Percentiles rank a stretch among this genome's conserved stretches.
phyloP scores from a whole-genome alignment of 2,113 vertebrate genomes.

The Chionodraco myersi region DNA sequence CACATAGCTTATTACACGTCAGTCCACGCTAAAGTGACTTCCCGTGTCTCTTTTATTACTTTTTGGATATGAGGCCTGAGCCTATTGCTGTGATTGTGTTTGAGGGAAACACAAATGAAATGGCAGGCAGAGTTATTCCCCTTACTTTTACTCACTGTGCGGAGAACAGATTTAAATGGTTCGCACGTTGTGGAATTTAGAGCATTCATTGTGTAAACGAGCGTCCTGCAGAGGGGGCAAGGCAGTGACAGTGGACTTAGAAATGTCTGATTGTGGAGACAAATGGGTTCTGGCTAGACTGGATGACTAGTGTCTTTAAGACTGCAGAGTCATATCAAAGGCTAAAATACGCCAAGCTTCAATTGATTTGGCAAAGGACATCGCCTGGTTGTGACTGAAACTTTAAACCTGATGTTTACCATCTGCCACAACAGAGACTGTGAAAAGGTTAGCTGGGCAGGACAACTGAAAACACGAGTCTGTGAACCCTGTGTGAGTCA shows the following conservation, averaged over 20 bases:
- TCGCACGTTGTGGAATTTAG: constrained; percentile 25
- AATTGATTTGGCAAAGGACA: constrained; percentile 27
- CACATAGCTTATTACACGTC: background rate
- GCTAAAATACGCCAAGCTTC: constrained; percentile 21
- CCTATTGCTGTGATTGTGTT: constrained; percentile 37
- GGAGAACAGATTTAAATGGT: constrained; percentile 24
- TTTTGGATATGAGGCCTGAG: background rate
- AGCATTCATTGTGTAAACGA: constrained; percentile 1
- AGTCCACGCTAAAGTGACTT: constrained; percentile 15
- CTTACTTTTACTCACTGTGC: constrained; percentile 7
- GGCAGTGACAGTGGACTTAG: constrained; percentile 11
- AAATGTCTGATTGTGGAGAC: constrained; percentile 39
- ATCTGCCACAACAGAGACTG: constrained; percentile 53
- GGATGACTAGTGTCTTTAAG: constrained; percentile 36
- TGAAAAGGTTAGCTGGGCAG: constrained; percentile 29
- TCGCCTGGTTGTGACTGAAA: constrained; percentile 10
- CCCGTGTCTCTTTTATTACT: constrained; percentile 19
- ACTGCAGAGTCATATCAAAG: constrained; percentile 39
- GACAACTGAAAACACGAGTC: constrained; percentile 45
- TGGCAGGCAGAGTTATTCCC: background rate
- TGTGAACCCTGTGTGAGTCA: constrained; percentile 46
- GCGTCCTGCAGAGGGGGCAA: background rate
- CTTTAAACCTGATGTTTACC: constrained; percentile 52
- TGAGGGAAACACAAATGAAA: constrained; percentile 17
- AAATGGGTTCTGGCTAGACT: constrained; percentile 29